Evolutionary conservation across 2,888 invertebrate species (phyloP).

Genomic region (Malthinus seriepunctatus): DNA sequence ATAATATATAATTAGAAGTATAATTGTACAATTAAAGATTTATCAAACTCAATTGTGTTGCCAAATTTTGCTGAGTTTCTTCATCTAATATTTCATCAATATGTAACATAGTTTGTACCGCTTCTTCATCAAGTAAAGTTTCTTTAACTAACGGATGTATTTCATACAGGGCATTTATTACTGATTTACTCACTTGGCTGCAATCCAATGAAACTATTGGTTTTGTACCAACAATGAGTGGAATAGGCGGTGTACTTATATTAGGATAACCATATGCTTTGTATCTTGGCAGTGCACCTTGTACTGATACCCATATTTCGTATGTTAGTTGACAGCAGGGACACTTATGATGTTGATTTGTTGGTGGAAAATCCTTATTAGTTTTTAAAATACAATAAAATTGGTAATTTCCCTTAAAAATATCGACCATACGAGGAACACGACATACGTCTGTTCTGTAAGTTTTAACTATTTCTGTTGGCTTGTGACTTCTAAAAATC

Average conservation of each 20-base stretch:
- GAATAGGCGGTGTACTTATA: conserved; percentile 39
- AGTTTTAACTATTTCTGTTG: conserved; percentile 32
- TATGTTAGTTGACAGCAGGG: conserved; percentile 38
- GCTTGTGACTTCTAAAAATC: conserved; percentile 32
- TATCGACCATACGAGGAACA: conserved; percentile 38
- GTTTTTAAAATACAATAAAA: conserved; percentile 39
- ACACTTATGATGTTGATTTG: conserved; percentile 39
- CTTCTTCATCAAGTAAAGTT: conserved; percentile 36
- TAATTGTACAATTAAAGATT: no score
- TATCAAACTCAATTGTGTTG: background rate
- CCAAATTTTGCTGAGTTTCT: conserved; percentile 36
- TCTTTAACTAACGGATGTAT: conserved; percentile 32
- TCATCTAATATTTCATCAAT: conserved; percentile 39
- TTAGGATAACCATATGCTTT: conserved; percentile 40
- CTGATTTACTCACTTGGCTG: conserved; percentile 34
- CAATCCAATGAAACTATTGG: conserved; percentile 36
- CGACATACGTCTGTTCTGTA: conserved; percentile 40
- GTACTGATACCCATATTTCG: conserved; percentile 40
- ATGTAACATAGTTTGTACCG: conserved; percentile 38
- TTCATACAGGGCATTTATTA: conserved; percentile 32
- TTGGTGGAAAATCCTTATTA: conserved; percentile 33
- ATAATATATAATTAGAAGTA: no score
- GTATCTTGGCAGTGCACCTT: conserved; percentile 37
- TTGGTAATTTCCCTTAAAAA: conserved; percentile 36
- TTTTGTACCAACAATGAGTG: conserved; percentile 40